phyloP scores from a whole-genome alignment of 30 jellyfish, hydroid and myxozoan species.

The Morbakka virulenta region DNA sequence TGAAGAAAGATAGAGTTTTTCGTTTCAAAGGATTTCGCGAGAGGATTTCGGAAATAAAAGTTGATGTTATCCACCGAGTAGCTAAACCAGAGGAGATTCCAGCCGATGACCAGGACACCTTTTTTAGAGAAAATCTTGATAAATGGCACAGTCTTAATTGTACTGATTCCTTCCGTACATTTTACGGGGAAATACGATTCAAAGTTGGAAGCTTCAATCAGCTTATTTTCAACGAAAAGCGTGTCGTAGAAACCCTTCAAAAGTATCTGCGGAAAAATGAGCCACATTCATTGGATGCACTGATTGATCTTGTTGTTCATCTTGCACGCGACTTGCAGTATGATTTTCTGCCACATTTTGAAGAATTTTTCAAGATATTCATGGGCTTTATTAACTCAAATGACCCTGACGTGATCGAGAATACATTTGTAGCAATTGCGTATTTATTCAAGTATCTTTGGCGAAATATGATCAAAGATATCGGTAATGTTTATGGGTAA shows the following conservation, averaged over 20 bases:
- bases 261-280: slow-evolving; percentile 12
- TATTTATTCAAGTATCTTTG: slow-evolving; percentile 71
- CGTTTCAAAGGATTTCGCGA: slow-evolving; percentile 68
- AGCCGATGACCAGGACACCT: slow-evolving; percentile 79
- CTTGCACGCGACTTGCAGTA: slow-evolving; percentile 67
- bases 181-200: slow-evolving; percentile 47
- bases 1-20: slow-evolving; percentile 46
- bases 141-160: slow-evolving; percentile 88
- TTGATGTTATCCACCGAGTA: slow-evolving; percentile 67
- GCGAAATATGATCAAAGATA: slow-evolving; percentile 74
- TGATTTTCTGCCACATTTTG: slow-evolving; percentile 72
- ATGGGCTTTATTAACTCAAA: slow-evolving; percentile 13
- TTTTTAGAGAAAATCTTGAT: slow-evolving; percentile 70
- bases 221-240: slow-evolving; percentile 60
- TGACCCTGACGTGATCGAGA: slow-evolving; percentile 72
- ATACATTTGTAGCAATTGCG: slow-evolving; percentile 72
- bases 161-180: slow-evolving; percentile 44
- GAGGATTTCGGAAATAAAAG: slow-evolving; percentile 58
- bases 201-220: slow-evolving; percentile 66
- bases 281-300: slow-evolving; percentile 71
- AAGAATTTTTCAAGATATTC: slow-evolving; percentile 27
- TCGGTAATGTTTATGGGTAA: slow-evolving; percentile 57
- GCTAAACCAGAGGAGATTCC: slow-evolving; percentile 69
- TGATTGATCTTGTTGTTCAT: slow-evolving; percentile 75
- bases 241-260: slow-evolving; percentile 36